These are phyloP conservation scores for Danio aesculapii DNA, from an alignment of 2,797 vertebrate species.

Conservation along the genomic window DNA sequence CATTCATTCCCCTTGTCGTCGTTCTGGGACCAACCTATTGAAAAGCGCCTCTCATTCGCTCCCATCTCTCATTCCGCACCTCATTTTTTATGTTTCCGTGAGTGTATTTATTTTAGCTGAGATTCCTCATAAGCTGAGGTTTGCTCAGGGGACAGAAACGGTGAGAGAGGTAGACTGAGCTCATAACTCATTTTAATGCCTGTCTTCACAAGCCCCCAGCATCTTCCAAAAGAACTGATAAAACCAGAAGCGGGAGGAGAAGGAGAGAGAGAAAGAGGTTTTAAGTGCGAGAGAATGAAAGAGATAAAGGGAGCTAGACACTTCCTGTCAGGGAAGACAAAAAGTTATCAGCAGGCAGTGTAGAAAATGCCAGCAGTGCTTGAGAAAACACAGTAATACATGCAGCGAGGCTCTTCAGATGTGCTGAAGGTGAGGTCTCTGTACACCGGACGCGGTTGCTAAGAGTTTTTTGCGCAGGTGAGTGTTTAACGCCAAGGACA, in stretches of 20 bases:
- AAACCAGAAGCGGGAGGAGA: slow-evolving; percentile 38
- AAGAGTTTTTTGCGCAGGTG: not conserved
- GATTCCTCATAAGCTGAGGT: slow-evolving; percentile 63
- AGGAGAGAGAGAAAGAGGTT: slow-evolving; percentile 28
- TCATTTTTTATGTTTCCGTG: slow-evolving; percentile 60
- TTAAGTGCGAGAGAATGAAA: slow-evolving; percentile 29
- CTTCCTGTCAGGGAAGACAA: slow-evolving; percentile 31
- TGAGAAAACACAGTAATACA: slow-evolving; percentile 15
- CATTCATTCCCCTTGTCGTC: not conserved
- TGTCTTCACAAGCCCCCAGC: slow-evolving; percentile 57
- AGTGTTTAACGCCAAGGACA: slow-evolving; percentile 7
- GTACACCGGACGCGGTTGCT: not conserved
- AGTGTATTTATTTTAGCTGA: slow-evolving; percentile 66
- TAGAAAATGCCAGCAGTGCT: slow-evolving; percentile 24
- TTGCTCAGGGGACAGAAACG: slow-evolving; percentile 60
- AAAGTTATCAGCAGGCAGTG: slow-evolving; percentile 34
- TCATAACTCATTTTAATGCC: slow-evolving; percentile 65
- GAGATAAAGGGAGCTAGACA: slow-evolving; percentile 30
- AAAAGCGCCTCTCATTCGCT: not conserved
- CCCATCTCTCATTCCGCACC: slow-evolving; percentile 18
- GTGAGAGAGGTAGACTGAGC: slow-evolving; percentile 54
- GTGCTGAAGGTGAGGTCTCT: slow-evolving; percentile 20
- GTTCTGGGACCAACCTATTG: not conserved
- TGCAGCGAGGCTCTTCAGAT: slow-evolving; percentile 22
- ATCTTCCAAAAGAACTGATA: slow-evolving; percentile 45